Evolutionary conservation across 2,797 vertebrate genomes (phyloP), one percentile per base, ranked within the genome.

Genomic region (Acanthurus leucopareius): DNA sequence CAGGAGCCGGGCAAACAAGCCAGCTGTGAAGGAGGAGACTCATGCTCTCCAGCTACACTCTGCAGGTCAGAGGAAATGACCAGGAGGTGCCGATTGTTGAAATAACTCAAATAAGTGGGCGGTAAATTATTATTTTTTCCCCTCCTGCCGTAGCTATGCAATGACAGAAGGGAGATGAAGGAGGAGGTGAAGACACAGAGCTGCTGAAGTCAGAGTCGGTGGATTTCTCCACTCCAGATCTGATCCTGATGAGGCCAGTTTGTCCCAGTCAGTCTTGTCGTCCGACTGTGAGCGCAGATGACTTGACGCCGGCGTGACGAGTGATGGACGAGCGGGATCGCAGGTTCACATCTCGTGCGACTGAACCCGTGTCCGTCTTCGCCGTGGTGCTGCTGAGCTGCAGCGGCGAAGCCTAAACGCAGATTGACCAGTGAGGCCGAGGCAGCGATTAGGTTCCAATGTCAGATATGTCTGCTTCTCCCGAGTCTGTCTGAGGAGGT

Each of bases 11-110:
- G 75, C 85, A 89, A 84, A 87, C 75, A 67, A 69, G 79, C 81
- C 51, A 32, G 53, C 63, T 48, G 75, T 59, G 80, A 81, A 80
- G 75, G 32, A 79, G 69, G 47, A 78, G 85, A 79, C 72, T 77
- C 67, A 58, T 60, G 81, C 70, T 77, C 80, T 81, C 64, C 63
- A 53, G 62, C 63, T 71, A 40, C 68, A 25, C 74, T 63, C 67
- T 67, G 75, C 51, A 71, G 85, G 80, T 86, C 52, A 75, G 72
- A 83, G 74, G 75, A 89, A 87, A 79, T 81, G 75, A 83, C 62
- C 16, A 28, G 63, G 54, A 57, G 67, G 45, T 62, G 82, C 61
- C 66, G 88, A 83, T 75, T 80, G 88, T 83, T 88, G 82, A 79
- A 84, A 82, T 77, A 81, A 82, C 59, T 68, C 25, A 56, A 83